Evolutionary conservation across 2,113 vertebrate genomes (phyloP).

Genomic region (Chaetura pelagica): DNA sequence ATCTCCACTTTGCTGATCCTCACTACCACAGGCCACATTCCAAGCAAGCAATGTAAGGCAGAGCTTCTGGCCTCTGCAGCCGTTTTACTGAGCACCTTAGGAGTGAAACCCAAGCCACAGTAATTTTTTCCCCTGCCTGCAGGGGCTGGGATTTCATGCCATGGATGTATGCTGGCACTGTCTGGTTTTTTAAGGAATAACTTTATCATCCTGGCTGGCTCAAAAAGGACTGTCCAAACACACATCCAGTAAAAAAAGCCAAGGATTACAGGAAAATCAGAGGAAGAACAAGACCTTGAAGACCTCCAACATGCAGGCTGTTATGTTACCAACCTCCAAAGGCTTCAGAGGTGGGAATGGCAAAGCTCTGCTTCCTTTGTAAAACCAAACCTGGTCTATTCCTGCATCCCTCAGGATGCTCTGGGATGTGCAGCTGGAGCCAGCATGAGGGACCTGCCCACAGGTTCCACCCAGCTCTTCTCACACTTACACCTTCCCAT

Average conservation of each 20-base stretch:
- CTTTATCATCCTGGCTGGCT: not conserved
- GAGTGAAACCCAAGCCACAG: not conserved
- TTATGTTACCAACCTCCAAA: not conserved
- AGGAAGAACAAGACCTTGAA: not conserved
- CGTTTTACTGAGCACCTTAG: accelerated
- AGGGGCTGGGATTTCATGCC: not conserved
- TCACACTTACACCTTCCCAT: not conserved
- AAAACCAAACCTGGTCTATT: not conserved
- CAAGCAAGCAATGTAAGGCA: not conserved
- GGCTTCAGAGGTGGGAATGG: not conserved
- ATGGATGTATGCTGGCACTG: not conserved
- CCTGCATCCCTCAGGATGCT: not conserved
- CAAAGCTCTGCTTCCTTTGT: not conserved
- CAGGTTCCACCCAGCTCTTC: not conserved
- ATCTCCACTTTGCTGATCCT: not conserved
- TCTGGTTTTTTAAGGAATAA: not conserved
- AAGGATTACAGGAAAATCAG: not conserved
- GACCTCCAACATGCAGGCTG: not conserved
- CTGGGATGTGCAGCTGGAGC: not conserved
- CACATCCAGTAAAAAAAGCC: not conserved
- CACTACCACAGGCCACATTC: accelerated
- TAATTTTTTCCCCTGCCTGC: not conserved
- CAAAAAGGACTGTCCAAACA: not conserved
- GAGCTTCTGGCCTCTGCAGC: not conserved
- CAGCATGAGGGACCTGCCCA: not conserved